Percentiles rank a stretch among this genome's conserved stretches.
Evolutionary conservation across 2,797 vertebrate genomes (phyloP).

Genomic region (Bradypodion pumilum): DNA sequence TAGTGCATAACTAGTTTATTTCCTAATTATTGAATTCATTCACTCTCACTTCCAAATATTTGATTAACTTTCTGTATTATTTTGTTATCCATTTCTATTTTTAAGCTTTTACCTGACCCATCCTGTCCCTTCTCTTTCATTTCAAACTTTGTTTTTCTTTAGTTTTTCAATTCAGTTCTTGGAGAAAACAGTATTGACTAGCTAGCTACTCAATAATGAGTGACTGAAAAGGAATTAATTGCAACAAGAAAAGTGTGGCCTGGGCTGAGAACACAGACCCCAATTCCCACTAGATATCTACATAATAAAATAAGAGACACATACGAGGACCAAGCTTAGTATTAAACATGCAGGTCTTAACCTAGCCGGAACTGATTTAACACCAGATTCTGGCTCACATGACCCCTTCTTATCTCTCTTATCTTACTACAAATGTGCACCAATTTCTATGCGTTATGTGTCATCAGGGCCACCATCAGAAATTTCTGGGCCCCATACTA

Average conservation of each 20-base stretch:
- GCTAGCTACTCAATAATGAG: not conserved
- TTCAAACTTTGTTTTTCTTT: not conserved
- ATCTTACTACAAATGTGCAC: too few species aligned
- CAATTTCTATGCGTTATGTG: too few species aligned
- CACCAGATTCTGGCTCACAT: too few species aligned
- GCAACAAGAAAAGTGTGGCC: not conserved
- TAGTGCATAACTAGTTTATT: not conserved
- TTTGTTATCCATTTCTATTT: not conserved
- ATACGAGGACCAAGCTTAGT: too few species aligned
- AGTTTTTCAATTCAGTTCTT: not conserved
- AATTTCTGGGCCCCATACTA: too few species aligned
- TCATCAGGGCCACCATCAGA: too few species aligned
- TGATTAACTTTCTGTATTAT: not conserved
- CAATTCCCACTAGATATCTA: not conserved
- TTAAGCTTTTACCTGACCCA: too few species aligned
- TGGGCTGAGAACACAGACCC: not conserved
- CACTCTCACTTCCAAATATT: not conserved
- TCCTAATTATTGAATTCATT: not conserved
- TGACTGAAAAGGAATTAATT: not conserved
- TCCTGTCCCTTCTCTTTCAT: not conserved
- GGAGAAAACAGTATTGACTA: not conserved
- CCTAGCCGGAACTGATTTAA: too few species aligned
- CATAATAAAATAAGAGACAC: not conserved
- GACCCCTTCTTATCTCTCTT: too few species aligned
- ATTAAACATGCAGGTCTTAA: too few species aligned